A percentile compares a stretch with the other conserved stretches of the same genome.
phyloP scores from a whole-genome alignment of 1,140 invertebrate species.

The Calliphora vicina region DNA sequence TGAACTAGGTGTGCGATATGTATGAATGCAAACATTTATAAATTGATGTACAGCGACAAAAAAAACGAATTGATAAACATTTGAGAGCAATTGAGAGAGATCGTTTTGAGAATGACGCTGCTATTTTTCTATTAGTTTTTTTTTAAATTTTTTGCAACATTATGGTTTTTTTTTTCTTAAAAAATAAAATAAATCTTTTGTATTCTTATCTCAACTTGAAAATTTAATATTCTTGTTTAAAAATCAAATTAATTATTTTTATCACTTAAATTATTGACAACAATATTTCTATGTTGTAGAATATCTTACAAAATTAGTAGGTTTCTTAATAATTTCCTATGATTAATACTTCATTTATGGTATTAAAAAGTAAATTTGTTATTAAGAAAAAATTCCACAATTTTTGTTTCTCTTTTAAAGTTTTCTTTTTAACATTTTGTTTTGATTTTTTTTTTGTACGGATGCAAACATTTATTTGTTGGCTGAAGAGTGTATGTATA shows the following conservation, averaged over 20 bases:
- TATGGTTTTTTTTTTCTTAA: neutral
- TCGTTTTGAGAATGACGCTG: neutral
- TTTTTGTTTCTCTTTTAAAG: neutral
- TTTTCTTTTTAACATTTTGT: neutral
- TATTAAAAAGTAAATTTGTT: neutral
- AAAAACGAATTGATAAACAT: too few relatives aligned
- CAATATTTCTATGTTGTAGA: too few relatives aligned
- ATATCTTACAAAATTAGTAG: too few relatives aligned
- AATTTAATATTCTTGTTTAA: neutral
- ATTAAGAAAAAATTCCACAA: neutral
- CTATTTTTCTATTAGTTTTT: neutral
- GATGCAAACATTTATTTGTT: neutral
- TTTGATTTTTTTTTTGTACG: neutral
- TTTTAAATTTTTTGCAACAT: neutral
- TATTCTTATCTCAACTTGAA: neutral
- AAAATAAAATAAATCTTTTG: neutral
- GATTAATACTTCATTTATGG: neutral
- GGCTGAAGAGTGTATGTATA: neutral
- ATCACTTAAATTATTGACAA: too few relatives aligned
- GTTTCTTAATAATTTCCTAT: neutral
- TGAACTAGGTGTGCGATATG: too few relatives aligned
- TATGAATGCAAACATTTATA: too few relatives aligned
- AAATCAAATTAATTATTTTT: too few relatives aligned
- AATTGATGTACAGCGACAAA: too few relatives aligned
- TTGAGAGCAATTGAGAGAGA: neutral